Evolutionary conservation across 2,113 vertebrate species (phyloP), one percentile per base, ranked within the genome.

Genomic region (Gymnarchus niloticus): DNA sequence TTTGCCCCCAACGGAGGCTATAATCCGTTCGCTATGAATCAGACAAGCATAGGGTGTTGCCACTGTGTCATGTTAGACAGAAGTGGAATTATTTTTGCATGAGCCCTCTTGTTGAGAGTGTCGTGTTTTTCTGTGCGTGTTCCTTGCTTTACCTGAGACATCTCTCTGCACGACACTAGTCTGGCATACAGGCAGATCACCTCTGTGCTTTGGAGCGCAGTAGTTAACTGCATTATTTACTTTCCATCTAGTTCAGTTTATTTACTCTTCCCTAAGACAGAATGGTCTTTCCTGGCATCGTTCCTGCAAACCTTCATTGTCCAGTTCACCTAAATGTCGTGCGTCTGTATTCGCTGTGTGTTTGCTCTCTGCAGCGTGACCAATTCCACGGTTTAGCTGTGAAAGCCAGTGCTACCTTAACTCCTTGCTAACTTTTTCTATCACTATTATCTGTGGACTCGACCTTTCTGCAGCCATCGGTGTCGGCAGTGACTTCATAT

Each of bases 401-500:
- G 49, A 81, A 82, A 17, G 21, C 10, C 48, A 54, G 28, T 28
- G n/a, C 23, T 81, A n/a, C 54, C 9, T 48, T 65, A 10, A 56
- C 28, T 46, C 25, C 51, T 3, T 41, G 25, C 14, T 69, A 8
- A 51, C 80, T 21, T 85, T 4, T 85, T 80, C 23, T 85, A 41
- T 80, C 10, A 14, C 80, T 52, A 48, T 28, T 52, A 28, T 52
- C 54, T 52, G 17, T 6, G 23, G 25, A 51, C 80, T 33, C 73
- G 5, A 28, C 46, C 84, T n/a, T 28, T 81, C 10, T 90, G 0
- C 91, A 97, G 96, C 96, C 88, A 94, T 95, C 25, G 95, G 95
- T 9, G 92, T 95, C 54, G 94, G 95, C 77, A 96, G 94, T 80
- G 96, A 98, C 90, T 94, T 95, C 17, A 94, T 95, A 90, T 97